Evolutionary conservation across 2,888 invertebrate species (phyloP).

Genomic region (Ligdia adustata): DNA sequence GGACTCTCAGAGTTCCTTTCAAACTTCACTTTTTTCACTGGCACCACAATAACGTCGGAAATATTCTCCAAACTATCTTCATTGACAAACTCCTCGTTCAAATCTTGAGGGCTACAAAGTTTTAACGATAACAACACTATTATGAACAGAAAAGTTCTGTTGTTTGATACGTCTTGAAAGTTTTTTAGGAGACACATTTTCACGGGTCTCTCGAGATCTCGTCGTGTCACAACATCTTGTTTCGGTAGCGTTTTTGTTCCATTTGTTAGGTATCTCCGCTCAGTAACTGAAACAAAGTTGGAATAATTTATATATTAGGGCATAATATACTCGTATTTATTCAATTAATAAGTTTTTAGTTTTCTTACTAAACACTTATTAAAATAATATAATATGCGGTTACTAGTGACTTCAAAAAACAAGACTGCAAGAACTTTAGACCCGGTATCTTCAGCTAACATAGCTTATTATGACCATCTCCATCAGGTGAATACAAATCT

Average conservation of each 20-base stretch:
- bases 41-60: slow-evolving; percentile 57
- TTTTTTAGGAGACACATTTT: slow-evolving; percentile 72
- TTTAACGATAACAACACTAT: slow-evolving; percentile 72
- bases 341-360: no score
- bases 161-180: slow-evolving; percentile 61
- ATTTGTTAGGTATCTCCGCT: slow-evolving; percentile 32
- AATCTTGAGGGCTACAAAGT: slow-evolving; percentile 75
- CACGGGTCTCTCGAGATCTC: slow-evolving; percentile 37
- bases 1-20: slow-evolving; percentile 58
- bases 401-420: no score
- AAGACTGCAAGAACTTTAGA: no score
- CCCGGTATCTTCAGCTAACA: no score
- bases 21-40: slow-evolving; percentile 61
- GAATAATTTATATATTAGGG: slow-evolving; percentile 7
- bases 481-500: no score
- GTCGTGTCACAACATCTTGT: slow-evolving; percentile 64
- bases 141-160: slow-evolving; percentile 72
- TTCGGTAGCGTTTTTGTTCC: no score
- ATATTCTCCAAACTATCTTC: slow-evolving; percentile 64
- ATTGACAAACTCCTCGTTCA: slow-evolving; percentile 71
- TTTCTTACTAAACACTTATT: no score
- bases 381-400: no score
- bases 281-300: slow-evolving; percentile 59
- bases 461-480: no score
- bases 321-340: no score